Conservation (phyloP, 1,140 invertebrate species). For the Cyphomyrmex costatus region DNA sequence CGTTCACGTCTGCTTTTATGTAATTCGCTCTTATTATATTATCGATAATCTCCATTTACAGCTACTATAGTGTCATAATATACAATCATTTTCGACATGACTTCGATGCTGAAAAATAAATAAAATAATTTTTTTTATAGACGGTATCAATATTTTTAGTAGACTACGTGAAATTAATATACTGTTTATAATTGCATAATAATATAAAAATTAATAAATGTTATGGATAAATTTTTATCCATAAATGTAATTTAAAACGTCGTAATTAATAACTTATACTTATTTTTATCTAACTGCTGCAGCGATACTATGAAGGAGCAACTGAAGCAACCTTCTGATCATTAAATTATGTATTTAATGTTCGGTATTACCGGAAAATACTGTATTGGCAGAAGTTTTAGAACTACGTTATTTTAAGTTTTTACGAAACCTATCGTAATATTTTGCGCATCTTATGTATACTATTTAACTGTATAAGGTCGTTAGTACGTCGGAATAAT, state of each 20-base stretch:
- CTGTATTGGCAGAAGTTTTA: background rate
- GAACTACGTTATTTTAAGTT: background rate
- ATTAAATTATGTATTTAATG: slow-evolving; percentile 21
- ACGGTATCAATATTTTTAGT: background rate
- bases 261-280: background rate
- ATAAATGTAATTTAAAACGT: background rate
- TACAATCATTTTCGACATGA: background rate
- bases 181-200: background rate
- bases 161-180: background rate
- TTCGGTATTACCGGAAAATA: slow-evolving; percentile 3
- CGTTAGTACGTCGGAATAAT: background rate
- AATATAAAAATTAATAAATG: background rate
- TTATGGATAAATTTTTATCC: background rate
- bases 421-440: background rate
- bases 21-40: slow-evolving; percentile 46
- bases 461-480: background rate
- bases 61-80: background rate
- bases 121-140: background rate
- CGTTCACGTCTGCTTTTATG: background rate
- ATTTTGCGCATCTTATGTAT: background rate
- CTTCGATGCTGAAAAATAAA: background rate
- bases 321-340: background rate
- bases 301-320: background rate
- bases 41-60: background rate
- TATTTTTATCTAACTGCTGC: slow-evolving; percentile 3